Evolutionary conservation across 2,888 invertebrate genomes (phyloP).

Genomic region (Scrobipalpa atriplicella): DNA sequence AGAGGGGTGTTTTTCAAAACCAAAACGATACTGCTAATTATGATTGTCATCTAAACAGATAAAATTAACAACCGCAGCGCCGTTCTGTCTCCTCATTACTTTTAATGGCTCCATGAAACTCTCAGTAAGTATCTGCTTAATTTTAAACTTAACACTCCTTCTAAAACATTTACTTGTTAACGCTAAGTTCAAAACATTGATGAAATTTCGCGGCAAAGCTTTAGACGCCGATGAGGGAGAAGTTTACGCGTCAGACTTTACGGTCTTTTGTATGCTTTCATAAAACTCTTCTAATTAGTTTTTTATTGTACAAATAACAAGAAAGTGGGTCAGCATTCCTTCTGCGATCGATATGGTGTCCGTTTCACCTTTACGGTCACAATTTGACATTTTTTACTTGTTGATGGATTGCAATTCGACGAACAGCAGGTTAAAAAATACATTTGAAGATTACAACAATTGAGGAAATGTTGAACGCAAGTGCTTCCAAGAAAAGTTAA

Average conservation of each 20-base stretch:
- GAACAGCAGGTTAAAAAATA: background rate
- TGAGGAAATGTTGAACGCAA: background rate
- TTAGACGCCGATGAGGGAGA: background rate
- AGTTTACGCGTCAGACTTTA: constrained; percentile 23
- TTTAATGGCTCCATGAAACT: background rate
- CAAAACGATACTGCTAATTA: background rate
- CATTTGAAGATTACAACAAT: background rate
- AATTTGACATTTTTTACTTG: constrained; percentile 9
- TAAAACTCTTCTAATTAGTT: constrained; percentile 20
- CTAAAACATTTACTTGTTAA: background rate
- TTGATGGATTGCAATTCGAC: background rate
- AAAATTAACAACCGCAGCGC: constrained; percentile 1
- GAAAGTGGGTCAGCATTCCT: constrained; percentile 12
- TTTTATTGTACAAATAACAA: constrained; percentile 18
- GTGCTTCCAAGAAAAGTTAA: too few relatives aligned
- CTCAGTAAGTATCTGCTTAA: constrained; percentile 2
- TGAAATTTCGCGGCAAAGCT: background rate
- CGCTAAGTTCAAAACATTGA: background rate
- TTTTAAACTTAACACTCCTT: background rate
- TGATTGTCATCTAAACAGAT: background rate
- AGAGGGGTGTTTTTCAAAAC: background rate
- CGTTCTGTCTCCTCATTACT: background rate
- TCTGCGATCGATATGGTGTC: constrained; percentile 11
- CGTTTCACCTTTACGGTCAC: background rate
- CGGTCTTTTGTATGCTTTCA: constrained; percentile 16